A percentile compares a stretch with the other conserved stretches of the same genome.
Evolutionary conservation across 2,888 invertebrate species (phyloP).

Genomic region (Pseudococcus viburni): DNA sequence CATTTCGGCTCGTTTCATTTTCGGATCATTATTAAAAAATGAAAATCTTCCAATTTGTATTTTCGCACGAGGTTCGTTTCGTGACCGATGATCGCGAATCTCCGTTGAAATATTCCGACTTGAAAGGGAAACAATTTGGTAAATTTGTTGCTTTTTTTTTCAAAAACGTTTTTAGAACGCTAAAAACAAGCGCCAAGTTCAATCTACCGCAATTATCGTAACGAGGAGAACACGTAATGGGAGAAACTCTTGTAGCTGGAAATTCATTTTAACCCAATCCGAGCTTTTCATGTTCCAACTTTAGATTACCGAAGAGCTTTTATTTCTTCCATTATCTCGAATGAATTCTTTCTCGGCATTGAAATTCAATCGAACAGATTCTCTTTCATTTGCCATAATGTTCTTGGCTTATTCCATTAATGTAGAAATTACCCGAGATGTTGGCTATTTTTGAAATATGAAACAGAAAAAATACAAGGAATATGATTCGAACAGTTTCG

Average conservation of each 20-base stretch:
- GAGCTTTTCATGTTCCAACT: neutral
- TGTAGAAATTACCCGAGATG: neutral
- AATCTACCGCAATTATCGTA: conserved; percentile 34
- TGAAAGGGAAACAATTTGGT: neutral
- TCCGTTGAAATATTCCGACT: neutral
- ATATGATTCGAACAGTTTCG: neutral
- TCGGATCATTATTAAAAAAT: neutral
- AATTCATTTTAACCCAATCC: conserved; percentile 15
- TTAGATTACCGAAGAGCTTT: neutral
- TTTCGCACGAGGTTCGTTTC: neutral
- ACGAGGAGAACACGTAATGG: conserved; percentile 19
- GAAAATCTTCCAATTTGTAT: neutral
- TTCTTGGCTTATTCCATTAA: neutral
- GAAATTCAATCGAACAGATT: conserved; percentile 4
- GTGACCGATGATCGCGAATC: neutral
- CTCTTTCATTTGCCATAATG: neutral
- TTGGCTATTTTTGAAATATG: neutral
- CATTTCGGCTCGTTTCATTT: neutral
- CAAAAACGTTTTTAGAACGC: neutral
- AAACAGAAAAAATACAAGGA: neutral
- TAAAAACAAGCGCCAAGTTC: neutral
- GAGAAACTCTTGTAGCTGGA: neutral
- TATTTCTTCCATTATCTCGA: conserved; percentile 8
- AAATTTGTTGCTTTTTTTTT: neutral
- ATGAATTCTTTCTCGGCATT: neutral